Evolutionary conservation across 2,113 vertebrate genomes (phyloP).

Genomic region (Heloderma charlesbogerti): DNA sequence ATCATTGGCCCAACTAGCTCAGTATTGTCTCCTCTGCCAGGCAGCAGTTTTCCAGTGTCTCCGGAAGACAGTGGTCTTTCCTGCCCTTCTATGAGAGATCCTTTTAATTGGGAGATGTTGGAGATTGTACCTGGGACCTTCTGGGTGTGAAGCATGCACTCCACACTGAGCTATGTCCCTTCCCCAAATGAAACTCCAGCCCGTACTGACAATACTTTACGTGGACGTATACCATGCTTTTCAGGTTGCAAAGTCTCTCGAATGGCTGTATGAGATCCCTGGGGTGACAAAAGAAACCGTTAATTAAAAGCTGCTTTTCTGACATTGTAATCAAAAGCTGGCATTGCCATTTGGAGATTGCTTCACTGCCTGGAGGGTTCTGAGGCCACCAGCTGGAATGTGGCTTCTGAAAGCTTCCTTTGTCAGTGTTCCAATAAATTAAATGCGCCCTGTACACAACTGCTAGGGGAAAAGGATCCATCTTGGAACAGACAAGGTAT

Average conservation of each 20-base stretch:
- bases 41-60: not conserved
- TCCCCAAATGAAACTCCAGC: not conserved
- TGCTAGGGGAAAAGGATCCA: not conserved
- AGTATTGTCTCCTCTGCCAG: not conserved
- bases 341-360: not conserved
- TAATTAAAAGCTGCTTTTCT: slow-evolving; percentile 10
- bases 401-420: slow-evolving; percentile 6
- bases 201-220: not conserved
- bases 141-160: no score
- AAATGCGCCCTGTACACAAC: not conserved
- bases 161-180: not conserved
- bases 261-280: not conserved
- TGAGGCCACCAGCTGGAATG: slow-evolving; percentile 32
- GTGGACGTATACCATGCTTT: not conserved
- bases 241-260: not conserved
- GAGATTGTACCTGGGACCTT: not conserved
- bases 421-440: slow-evolving; percentile 2
- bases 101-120: not conserved
- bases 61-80: not conserved
- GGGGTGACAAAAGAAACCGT: not conserved
- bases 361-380: slow-evolving; percentile 14
- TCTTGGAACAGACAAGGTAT: slow-evolving; percentile 2
- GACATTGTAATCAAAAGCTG: slow-evolving; percentile 10
- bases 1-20: not conserved
- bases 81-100: not conserved